Percentiles rank a stretch among this genome's conserved stretches.
phyloP scores from a whole-genome alignment of 1,140 invertebrate species.

The Nebria ingens region DNA sequence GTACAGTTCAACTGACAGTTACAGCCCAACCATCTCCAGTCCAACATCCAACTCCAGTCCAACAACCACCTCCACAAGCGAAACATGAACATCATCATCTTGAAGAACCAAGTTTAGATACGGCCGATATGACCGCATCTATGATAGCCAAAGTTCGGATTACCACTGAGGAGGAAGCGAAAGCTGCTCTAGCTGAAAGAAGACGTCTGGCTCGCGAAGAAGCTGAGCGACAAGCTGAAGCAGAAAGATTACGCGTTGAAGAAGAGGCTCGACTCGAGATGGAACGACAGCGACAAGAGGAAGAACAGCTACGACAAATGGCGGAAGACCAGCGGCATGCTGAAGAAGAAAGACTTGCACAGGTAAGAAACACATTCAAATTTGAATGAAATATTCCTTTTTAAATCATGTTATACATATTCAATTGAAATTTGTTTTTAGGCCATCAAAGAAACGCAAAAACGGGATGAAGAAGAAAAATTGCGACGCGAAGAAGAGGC shows the following conservation, averaged over 20 bases:
- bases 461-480: conserved; percentile 56
- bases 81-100: neutral
- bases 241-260: conserved; percentile 63
- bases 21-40: no score
- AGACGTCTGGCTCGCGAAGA: conserved; percentile 72
- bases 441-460: conserved; percentile 43
- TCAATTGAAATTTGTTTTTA: conserved; percentile 15
- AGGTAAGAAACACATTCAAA: conserved; percentile 37
- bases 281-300: conserved; percentile 64
- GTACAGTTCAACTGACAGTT: no score
- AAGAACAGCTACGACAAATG: conserved; percentile 64
- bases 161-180: conserved; percentile 80
- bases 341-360: conserved; percentile 65
- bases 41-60: conserved; percentile 11
- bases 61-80: conserved; percentile 12
- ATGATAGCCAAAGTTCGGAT: conserved; percentile 63
- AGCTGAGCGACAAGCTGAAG: conserved; percentile 73
- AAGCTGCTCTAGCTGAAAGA: conserved; percentile 78
- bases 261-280: conserved; percentile 62
- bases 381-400: conserved; percentile 10
- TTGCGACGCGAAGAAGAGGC: conserved; percentile 52
- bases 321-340: conserved; percentile 64
- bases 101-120: conserved; percentile 16
- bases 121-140: conserved; percentile 42
- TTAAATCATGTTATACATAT: no score